Percentiles rank a stretch among this genome's conserved stretches.
Conservation (phyloP, 2,888 invertebrate species). For the Drosophila barbarae region DNA sequence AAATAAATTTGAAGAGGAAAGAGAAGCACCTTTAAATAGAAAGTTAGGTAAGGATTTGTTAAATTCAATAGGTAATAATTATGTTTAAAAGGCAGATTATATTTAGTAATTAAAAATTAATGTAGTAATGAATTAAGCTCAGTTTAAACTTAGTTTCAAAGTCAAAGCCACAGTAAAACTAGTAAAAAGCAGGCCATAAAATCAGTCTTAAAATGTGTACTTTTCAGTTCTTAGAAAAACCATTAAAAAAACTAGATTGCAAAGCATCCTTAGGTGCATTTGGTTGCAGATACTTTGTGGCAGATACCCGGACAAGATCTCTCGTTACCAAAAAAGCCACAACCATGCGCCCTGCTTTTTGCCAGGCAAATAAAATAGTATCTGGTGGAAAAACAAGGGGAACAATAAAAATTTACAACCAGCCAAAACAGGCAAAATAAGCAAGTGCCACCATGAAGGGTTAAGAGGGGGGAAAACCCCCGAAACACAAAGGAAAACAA, state of each 20-base stretch:
- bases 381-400: slow-evolving; percentile 49
- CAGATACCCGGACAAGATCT: slow-evolving; percentile 18
- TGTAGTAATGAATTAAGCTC: neutral
- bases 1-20: neutral
- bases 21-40: neutral
- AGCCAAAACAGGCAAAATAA: slow-evolving; percentile 43
- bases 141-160: neutral
- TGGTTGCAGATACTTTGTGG: slow-evolving; percentile 31
- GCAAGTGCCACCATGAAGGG: slow-evolving; percentile 32
- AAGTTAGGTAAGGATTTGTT: no score
- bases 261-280: slow-evolving; percentile 24
- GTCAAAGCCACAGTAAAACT: neutral
- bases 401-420: slow-evolving; percentile 71
- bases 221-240: neutral
- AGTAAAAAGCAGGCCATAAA: neutral
- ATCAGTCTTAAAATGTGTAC: neutral
- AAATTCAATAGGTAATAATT: neutral
- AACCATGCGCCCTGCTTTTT: neutral
- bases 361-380: slow-evolving; percentile 40
- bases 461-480: slow-evolving; percentile 18
- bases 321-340: slow-evolving; percentile 19
- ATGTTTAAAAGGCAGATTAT: no score
- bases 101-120: no score
- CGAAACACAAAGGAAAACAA: slow-evolving; percentile 40
- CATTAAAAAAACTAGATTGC: neutral